phyloP scores from a whole-genome alignment of 2,888 invertebrate genomes.

The Xylota segnis region DNA sequence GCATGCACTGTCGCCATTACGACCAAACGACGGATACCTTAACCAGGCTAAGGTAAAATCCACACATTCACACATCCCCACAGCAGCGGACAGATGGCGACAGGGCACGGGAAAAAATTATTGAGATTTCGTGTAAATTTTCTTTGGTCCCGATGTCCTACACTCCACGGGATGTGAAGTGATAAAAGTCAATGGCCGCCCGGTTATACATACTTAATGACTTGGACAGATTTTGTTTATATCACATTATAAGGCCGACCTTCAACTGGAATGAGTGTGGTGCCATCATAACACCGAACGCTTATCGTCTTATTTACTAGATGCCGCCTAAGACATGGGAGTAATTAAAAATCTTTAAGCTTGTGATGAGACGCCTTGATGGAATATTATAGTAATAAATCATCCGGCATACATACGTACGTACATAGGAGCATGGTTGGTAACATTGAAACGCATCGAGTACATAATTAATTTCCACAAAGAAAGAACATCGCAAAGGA shows the following conservation, averaged over 20 bases:
- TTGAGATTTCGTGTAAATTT: slow-evolving; percentile 10
- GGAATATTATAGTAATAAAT: slow-evolving; percentile 19
- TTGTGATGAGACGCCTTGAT: slow-evolving; percentile 8
- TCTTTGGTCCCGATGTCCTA: not conserved
- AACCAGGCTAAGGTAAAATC: not conserved
- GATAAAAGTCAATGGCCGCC: slow-evolving; percentile 7
- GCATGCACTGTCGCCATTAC: not conserved
- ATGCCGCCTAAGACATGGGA: slow-evolving; percentile 1
- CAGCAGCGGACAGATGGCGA: too few species aligned
- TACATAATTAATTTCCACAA: slow-evolving; percentile 15
- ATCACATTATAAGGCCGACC: slow-evolving; percentile 1
- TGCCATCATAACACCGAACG: not conserved
- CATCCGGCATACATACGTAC: not conserved
- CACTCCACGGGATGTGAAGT: not conserved
- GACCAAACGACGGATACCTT: not conserved
- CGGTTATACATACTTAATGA: slow-evolving; percentile 2
- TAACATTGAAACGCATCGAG: slow-evolving; percentile 9
- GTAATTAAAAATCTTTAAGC: slow-evolving; percentile 21
- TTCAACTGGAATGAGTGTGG: slow-evolving; percentile 5
- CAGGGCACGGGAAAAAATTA: not conserved
- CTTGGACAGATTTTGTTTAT: not conserved
- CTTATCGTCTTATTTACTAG: slow-evolving; percentile 2
- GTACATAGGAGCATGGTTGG: not conserved
- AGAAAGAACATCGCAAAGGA: slow-evolving; percentile 1
- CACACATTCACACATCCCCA: not conserved